These are phyloP conservation scores for Ochotona curzoniae DNA, from an alignment of 2,113 vertebrate species.

Conservation along the genomic window DNA sequence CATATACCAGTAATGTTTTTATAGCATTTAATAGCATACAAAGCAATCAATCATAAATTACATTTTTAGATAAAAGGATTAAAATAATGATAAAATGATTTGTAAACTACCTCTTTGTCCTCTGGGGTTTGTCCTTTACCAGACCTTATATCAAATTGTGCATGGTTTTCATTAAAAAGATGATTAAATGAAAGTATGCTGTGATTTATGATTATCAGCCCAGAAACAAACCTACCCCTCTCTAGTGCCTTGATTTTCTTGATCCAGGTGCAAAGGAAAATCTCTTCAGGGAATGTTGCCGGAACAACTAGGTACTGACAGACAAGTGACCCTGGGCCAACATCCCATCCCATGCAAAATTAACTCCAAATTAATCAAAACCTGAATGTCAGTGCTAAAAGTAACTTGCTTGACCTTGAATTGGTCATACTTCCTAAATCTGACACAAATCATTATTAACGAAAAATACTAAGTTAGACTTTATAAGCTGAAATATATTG, in stretches of 20 bases:
- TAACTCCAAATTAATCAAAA: too few species aligned
- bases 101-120: slow-evolving; percentile 74
- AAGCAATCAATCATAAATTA: slow-evolving; percentile 14
- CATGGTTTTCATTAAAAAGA: slow-evolving; percentile 57
- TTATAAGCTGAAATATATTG: too few species aligned
- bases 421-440: background rate
- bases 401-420: too few species aligned
- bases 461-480: background rate
- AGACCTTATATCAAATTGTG: slow-evolving; percentile 38
- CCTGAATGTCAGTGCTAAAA: too few species aligned
- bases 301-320: too few species aligned
- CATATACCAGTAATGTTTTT: slow-evolving; percentile 56
- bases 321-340: too few species aligned
- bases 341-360: too few species aligned
- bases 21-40: slow-evolving; percentile 58
- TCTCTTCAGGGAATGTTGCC: too few species aligned
- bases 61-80: slow-evolving; percentile 61
- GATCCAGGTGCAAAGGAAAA: background rate
- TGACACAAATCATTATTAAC: background rate
- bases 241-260: background rate
- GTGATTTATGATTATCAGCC: background rate
- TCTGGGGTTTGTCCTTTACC: slow-evolving; percentile 52
- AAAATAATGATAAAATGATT: slow-evolving; percentile 66
- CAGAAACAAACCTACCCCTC: too few species aligned
- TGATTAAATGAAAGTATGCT: slow-evolving; percentile 24